Evolutionary conservation across 2,888 invertebrate species (phyloP).

Genomic region (Dendrolimus pini): DNA sequence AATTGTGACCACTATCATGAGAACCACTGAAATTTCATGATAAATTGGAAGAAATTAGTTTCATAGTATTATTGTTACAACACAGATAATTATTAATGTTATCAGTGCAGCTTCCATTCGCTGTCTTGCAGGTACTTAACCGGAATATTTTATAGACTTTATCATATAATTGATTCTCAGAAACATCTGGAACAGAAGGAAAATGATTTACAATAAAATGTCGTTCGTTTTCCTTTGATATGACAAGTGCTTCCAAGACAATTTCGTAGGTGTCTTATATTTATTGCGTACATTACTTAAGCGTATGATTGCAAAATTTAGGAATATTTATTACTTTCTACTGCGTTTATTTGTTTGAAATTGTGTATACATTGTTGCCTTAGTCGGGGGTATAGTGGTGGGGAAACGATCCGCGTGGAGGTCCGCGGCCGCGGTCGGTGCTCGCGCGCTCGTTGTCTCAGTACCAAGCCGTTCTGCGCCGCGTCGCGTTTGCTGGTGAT

Average conservation of each 20-base stretch:
- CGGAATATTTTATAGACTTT: too few relatives aligned
- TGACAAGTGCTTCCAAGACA: background rate
- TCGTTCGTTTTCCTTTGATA: background rate
- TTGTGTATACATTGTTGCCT: background rate
- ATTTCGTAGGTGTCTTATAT: background rate
- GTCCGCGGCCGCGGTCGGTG: slow-evolving; percentile 21
- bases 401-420: slow-evolving; percentile 22
- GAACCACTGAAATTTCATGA: too few relatives aligned
- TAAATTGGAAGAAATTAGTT: too few relatives aligned
- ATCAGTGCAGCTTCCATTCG: too few relatives aligned
- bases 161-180: background rate
- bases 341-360: slow-evolving; percentile 14
- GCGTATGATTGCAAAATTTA: background rate
- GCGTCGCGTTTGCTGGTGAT: slow-evolving; percentile 58
- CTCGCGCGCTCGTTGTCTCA: slow-evolving; percentile 38
- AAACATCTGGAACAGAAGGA: background rate
- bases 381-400: slow-evolving; percentile 10
- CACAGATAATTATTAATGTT: too few relatives aligned
- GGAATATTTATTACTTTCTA: slow-evolving; percentile 14
- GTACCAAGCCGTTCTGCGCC: slow-evolving; percentile 40
- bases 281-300: background rate
- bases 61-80: too few relatives aligned
- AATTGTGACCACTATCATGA: background rate
- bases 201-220: background rate
- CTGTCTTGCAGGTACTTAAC: too few relatives aligned